A percentile compares a stretch with the other conserved stretches of the same genome.
Evolutionary conservation across 2,113 vertebrate genomes (phyloP).

Genomic region (Lamprotornis superbus): DNA sequence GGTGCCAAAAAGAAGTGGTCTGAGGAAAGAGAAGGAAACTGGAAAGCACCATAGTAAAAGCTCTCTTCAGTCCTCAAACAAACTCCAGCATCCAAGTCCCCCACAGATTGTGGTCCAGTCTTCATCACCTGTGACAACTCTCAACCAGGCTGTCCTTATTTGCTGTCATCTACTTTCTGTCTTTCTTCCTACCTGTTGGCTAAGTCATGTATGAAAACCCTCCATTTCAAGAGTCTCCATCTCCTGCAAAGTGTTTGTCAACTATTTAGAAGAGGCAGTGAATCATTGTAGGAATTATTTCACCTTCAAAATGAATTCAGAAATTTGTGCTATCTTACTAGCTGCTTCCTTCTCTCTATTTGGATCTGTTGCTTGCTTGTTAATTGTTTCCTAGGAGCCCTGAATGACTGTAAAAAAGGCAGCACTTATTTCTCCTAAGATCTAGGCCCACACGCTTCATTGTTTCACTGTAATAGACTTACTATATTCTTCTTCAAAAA

Average conservation of each 20-base stretch:
- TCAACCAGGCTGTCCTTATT: background rate
- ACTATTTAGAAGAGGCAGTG: background rate
- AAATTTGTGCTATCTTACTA: background rate
- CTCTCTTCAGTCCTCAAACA: background rate
- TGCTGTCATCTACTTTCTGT: background rate
- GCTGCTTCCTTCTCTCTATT: background rate
- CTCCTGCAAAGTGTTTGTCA: background rate
- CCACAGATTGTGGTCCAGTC: accelerated
- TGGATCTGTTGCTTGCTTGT: background rate
- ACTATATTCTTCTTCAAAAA: background rate
- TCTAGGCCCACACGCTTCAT: background rate
- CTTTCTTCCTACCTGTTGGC: background rate
- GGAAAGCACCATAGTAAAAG: background rate
- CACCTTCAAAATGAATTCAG: background rate
- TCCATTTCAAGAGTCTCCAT: background rate
- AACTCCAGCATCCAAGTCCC: background rate
- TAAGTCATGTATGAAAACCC: background rate
- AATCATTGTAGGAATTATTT: background rate
- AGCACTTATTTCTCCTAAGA: background rate
- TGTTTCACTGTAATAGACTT: background rate
- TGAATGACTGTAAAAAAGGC: background rate
- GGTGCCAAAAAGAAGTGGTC: background rate
- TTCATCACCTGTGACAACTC: background rate
- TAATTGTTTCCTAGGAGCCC: background rate
- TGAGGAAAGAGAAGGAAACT: background rate